These are phyloP conservation scores for Crypturellus undulatus DNA, from an alignment of 2,113 vertebrate genomes.

Conservation along the genomic window DNA sequence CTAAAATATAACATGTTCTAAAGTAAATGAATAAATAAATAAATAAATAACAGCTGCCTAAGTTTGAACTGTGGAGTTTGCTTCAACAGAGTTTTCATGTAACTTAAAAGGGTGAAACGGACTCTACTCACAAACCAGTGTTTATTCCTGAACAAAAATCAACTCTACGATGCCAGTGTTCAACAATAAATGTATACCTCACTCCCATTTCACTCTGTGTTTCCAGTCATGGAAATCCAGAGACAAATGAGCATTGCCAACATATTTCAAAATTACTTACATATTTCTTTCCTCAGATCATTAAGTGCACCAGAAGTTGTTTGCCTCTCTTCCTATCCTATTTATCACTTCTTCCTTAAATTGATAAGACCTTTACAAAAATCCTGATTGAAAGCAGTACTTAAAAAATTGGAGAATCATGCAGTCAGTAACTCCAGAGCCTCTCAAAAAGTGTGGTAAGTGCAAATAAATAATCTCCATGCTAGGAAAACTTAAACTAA, in stretches of 20 bases:
- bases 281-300: conserved; percentile 43
- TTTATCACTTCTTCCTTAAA: background rate
- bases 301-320: background rate
- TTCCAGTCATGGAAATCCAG: background rate
- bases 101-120: background rate
- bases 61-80: background rate
- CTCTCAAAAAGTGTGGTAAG: background rate
- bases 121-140: background rate
- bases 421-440: background rate
- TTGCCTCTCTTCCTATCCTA: background rate
- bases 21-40: background rate
- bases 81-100: background rate
- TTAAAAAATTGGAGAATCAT: background rate
- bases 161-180: background rate
- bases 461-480: background rate
- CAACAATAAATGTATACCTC: background rate
- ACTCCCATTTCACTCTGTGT: background rate
- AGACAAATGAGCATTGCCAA: background rate
- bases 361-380: background rate
- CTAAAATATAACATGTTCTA: background rate
- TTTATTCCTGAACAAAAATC: background rate
- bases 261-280: background rate
- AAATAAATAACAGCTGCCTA: background rate
- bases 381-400: background rate
- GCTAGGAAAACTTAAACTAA: background rate